Evolutionary conservation across 1,140 invertebrate species (phyloP).

Genomic region (Nasonia giraulti): DNA sequence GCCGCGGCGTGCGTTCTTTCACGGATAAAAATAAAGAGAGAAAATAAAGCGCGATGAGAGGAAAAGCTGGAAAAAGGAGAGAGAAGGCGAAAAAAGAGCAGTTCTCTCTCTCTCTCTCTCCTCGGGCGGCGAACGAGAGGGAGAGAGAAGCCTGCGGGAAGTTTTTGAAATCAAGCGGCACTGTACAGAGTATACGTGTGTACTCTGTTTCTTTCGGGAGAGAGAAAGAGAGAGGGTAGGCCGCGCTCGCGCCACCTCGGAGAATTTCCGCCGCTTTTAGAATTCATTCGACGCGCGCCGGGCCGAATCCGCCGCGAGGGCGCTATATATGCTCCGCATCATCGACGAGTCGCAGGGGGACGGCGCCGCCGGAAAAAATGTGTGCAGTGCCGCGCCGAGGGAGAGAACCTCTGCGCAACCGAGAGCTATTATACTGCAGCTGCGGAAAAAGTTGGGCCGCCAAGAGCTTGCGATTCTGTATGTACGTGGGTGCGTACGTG

Average conservation of each 20-base stretch:
- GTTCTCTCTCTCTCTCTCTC: not conserved
- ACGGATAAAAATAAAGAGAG: slow-evolving; percentile 7
- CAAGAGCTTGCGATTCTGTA: too few species aligned
- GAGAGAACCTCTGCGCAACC: too few species aligned
- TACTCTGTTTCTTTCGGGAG: not conserved
- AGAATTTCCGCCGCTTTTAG: not conserved
- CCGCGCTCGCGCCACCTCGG: not conserved
- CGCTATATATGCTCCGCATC: too few species aligned
- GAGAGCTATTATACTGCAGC: too few species aligned
- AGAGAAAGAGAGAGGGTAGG: not conserved
- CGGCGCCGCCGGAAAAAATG: too few species aligned
- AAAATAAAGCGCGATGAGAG: not conserved
- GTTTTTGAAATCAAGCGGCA: slow-evolving; percentile 2
- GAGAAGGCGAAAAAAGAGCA: slow-evolving; percentile 8
- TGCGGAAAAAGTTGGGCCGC: too few species aligned
- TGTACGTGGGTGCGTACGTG: too few species aligned
- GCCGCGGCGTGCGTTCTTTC: not conserved
- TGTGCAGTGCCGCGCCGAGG: too few species aligned
- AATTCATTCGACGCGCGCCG: not conserved
- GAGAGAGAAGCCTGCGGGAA: slow-evolving; percentile 4
- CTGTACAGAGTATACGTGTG: not conserved
- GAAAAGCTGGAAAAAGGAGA: not conserved
- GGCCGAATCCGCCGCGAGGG: not conserved
- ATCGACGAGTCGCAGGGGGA: too few species aligned
- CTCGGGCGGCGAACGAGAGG: not conserved